phyloP scores from a whole-genome alignment of 1,140 invertebrate species.

The Pachypeltis micranthus region DNA sequence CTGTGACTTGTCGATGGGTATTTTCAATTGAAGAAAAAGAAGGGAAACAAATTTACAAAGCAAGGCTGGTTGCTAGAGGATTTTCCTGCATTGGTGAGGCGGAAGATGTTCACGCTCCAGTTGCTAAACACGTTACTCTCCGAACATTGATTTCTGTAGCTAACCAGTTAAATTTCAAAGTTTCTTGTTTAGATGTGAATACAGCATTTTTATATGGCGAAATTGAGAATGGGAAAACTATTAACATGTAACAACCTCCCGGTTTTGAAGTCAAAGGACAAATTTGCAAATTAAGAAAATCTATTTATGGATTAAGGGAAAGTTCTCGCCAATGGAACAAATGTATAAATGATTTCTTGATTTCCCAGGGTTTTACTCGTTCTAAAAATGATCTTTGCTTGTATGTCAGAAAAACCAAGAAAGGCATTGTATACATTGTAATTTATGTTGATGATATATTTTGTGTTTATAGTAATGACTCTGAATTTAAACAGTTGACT shows the following conservation, averaged over 20 bases:
- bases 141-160: conserved; percentile 28
- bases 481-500: neutral
- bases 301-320: conserved; percentile 34
- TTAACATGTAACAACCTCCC: conserved; percentile 34
- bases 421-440: conserved; percentile 26
- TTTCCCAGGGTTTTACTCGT: conserved; percentile 26
- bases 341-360: conserved; percentile 25
- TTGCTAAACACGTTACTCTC: conserved; percentile 30
- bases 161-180: conserved; percentile 23
- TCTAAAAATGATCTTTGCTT: conserved; percentile 31
- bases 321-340: conserved; percentile 29
- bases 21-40: neutral
- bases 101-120: conserved; percentile 32
- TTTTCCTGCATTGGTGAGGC: conserved; percentile 29
- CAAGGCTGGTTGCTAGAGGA: conserved; percentile 33
- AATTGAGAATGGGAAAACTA: conserved; percentile 30
- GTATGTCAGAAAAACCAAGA: conserved; percentile 26
- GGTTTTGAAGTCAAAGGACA: conserved; percentile 27
- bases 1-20: neutral
- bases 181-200: conserved; percentile 29
- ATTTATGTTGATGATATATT: conserved; percentile 34
- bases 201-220: conserved; percentile 35
- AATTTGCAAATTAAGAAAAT: conserved; percentile 31
- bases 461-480: conserved; percentile 29
- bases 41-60: conserved; percentile 25